Evolutionary conservation across 2,888 invertebrate species (phyloP).

Genomic region (Schizotus pectinicornis): DNA sequence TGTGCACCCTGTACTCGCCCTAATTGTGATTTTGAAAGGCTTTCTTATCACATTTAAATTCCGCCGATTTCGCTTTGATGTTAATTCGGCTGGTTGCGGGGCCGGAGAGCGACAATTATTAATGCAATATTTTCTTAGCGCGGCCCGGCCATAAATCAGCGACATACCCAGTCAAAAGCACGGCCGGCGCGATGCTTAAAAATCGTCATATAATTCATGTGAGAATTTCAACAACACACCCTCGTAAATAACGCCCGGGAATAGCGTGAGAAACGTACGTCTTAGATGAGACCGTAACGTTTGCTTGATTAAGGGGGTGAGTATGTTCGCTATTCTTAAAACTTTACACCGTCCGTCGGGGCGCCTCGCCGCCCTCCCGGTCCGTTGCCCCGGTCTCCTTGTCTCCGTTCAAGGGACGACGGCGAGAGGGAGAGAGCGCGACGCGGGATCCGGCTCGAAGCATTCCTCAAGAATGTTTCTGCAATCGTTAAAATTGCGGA

Average conservation of each 20-base stretch:
- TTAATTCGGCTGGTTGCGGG: conserved; percentile 27
- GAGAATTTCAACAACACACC: conserved; percentile 28
- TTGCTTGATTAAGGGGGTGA: conserved; percentile 42
- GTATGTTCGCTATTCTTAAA: conserved; percentile 45
- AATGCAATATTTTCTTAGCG: conserved; percentile 3
- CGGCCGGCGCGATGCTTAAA: not conserved
- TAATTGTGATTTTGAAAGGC: conserved; percentile 48
- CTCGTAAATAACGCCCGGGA: conserved; percentile 33
- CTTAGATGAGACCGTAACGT: conserved; percentile 32
- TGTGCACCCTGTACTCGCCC: conserved; percentile 44
- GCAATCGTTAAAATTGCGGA: conserved; percentile 33
- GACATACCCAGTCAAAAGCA: not conserved
- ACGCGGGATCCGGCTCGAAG: conserved; percentile 10
- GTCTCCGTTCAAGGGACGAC: conserved; percentile 10
- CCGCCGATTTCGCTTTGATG: conserved; percentile 37
- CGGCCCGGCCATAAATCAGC: not conserved
- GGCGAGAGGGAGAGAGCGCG: not conserved
- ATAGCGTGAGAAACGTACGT: conserved; percentile 35
- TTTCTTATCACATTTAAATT: conserved; percentile 47
- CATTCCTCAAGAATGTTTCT: conserved; percentile 30
- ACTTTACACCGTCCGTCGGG: conserved; percentile 36
- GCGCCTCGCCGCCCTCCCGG: conserved; percentile 8
- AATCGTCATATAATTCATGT: conserved; percentile 29
- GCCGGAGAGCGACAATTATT: conserved; percentile 16
- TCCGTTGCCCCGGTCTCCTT: conserved; percentile 12